These are phyloP conservation scores for Siniperca scherzeri DNA, from an alignment of 2,797 vertebrate genomes.

Conservation along the genomic window DNA sequence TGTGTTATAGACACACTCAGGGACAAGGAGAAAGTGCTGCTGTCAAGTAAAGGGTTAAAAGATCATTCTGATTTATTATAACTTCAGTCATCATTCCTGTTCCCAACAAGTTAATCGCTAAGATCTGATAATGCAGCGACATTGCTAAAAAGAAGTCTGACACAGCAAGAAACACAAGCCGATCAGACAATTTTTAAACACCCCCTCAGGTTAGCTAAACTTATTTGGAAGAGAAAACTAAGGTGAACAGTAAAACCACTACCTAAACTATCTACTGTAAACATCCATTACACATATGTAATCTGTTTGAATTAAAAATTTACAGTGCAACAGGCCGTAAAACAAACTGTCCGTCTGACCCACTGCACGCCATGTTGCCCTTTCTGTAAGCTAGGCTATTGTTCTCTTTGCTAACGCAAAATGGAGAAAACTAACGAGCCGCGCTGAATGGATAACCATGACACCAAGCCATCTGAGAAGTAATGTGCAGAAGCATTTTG, in stretches of 20 bases:
- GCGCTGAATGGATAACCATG: neutral
- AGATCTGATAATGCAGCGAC: neutral
- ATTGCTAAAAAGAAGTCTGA: neutral
- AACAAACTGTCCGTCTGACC: neutral
- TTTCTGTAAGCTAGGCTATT: neutral
- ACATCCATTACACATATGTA: neutral
- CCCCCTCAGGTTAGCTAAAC: neutral
- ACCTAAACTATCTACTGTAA: neutral
- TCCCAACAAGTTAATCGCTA: too few species aligned
- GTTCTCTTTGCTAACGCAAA: neutral
- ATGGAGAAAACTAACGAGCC: neutral
- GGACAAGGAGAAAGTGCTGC: neutral
- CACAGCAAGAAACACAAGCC: neutral
- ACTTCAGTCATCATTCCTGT: neutral
- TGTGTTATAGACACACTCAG: slow-evolving; percentile 7
- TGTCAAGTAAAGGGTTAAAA: neutral
- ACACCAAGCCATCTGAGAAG: neutral
- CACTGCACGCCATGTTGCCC: too few species aligned
- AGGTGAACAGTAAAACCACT: too few species aligned
- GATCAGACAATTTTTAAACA: neutral
- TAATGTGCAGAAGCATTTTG: too few species aligned
- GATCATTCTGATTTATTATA: neutral
- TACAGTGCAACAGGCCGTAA: neutral
- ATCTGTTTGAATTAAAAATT: neutral
- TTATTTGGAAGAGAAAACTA: neutral